Base-by-base conservation (phyloP, 2,797 vertebrate genomes). In the Silurus aristotelis region DNA sequence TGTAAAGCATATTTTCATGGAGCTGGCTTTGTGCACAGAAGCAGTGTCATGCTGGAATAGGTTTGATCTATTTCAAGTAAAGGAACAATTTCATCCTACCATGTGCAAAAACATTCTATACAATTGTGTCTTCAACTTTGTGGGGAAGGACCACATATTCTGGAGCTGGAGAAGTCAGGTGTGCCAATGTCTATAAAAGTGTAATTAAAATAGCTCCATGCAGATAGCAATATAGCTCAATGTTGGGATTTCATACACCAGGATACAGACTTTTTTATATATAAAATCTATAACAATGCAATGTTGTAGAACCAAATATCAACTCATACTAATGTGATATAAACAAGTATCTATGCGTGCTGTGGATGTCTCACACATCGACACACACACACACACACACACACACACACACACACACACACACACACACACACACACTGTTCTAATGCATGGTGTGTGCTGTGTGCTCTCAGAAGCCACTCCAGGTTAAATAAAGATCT, bases 391-490 rank as follows among this genome's bases (percentile, higher is more conserved):
- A 48, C 43, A 52, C 22, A 25, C 71, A 52, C 22, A 73, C 73
- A 56, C n/a, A 85, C 76, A 84, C 77, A 87, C 77, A 86, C 56
- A 46, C 83, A 79, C 76, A 79, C 64, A n/a, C 38, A 19, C 55
- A 72, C 72, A 52, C 70, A 73, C 71, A 63, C 55, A 61, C 52
- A 72, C 61, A n/a, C 48, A 56, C 25, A 5, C 10, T 12, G 38
- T 60, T 12, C 31, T 72, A 58, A 75, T 55, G 72, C 22, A n/a
- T 38, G 5, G 22, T 52, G 70, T 75, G 82, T 75, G n/a, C 17
- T 83, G 55, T 22, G 8, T 27, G 70, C 52, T 46, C 70, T 72
- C 20, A 5, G 22, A 46, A 80, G 78, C 78, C 78, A 80, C 78
- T 80, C 43, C 78, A 80, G 22, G 67, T 72, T 64, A 72, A 70